Conservation (phyloP, 2,888 invertebrate species). For the Microplitis deprimator region DNA sequence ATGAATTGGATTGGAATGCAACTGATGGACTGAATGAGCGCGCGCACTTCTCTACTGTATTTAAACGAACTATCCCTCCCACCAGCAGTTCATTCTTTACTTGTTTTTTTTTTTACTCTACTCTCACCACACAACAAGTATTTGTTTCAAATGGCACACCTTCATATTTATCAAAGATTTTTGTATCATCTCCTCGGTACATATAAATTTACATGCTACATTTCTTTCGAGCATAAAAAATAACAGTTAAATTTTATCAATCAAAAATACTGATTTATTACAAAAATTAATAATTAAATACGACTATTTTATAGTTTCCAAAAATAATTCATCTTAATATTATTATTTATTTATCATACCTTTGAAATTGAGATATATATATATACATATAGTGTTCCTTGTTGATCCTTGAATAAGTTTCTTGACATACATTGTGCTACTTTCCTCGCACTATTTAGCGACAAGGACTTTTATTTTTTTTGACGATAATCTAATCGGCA, state of each 20-base stretch:
- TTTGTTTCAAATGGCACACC: conserved; percentile 34
- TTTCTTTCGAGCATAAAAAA: not conserved
- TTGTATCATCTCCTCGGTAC: not conserved
- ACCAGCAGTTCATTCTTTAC: conserved; percentile 39
- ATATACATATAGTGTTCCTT: too few relatives aligned
- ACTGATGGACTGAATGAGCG: conserved; percentile 69
- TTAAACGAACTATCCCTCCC: conserved; percentile 69
- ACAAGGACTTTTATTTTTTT: conserved; percentile 46
- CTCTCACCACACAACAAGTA: conserved; percentile 36
- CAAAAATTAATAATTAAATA: not conserved
- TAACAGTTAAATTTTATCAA: not conserved
- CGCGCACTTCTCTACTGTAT: conserved; percentile 67
- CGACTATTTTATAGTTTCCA: too few relatives aligned
- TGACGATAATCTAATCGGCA: conserved; percentile 40
- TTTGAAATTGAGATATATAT: not conserved
- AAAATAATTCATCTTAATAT: not conserved
- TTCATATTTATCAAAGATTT: conserved; percentile 23
- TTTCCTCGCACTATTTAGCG: conserved; percentile 24
- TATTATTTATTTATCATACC: not conserved
- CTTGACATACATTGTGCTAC: conserved; percentile 34
- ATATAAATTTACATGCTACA: not conserved
- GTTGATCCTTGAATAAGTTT: conserved; percentile 13
- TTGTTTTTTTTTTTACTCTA: conserved; percentile 28
- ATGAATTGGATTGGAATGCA: conserved; percentile 66
- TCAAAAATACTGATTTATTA: not conserved